phyloP scores from a whole-genome alignment of 2,888 invertebrate genomes.

The Chydorus sphaericus region DNA sequence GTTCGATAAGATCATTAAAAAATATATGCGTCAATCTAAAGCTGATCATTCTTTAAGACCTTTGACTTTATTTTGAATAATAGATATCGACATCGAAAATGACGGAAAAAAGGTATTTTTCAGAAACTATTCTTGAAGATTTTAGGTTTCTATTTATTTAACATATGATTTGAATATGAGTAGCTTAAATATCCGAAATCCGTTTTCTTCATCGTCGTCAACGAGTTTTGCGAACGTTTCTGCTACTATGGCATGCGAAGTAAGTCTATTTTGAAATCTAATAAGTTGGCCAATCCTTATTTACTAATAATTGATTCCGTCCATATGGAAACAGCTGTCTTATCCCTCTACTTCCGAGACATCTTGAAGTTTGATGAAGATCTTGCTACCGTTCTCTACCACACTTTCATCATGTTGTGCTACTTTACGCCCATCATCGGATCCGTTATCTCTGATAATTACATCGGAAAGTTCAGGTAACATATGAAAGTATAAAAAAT shows the following conservation, averaged over 20 bases:
- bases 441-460: conserved; percentile 85
- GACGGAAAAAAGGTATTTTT: no score
- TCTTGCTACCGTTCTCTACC: conserved; percentile 71
- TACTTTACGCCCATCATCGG: conserved; percentile 81
- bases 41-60: no score
- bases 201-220: conserved; percentile 83
- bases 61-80: no score
- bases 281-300: not conserved
- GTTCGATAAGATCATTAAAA: no score
- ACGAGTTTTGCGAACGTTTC: conserved; percentile 97
- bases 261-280: conserved; percentile 35
- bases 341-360: conserved; percentile 71
- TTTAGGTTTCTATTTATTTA: no score
- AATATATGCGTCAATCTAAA: no score
- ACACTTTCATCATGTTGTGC: conserved; percentile 73
- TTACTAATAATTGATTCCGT: not conserved
- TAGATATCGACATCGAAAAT: no score
- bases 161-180: no score
- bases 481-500: not conserved
- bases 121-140: no score
- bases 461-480: conserved; percentile 70
- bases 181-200: conserved; percentile 54
- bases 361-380: conserved; percentile 56
- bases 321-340: conserved; percentile 65
- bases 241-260: conserved; percentile 94